phyloP scores from a whole-genome alignment of 2,888 invertebrate genomes.

The Catocala nupta region DNA sequence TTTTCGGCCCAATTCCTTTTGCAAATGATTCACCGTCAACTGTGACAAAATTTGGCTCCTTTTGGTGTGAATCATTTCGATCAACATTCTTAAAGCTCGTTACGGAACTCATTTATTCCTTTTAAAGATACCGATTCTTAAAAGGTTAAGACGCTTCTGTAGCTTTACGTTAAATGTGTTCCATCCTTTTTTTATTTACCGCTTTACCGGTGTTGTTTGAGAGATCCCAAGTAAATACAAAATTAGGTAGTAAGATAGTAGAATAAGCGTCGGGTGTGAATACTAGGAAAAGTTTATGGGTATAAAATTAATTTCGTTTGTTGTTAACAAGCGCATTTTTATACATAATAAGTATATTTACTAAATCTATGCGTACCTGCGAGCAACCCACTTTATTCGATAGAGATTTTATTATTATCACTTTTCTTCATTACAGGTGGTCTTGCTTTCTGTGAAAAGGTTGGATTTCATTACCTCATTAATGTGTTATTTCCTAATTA shows the following conservation, averaged over 20 bases:
- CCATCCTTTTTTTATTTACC: constrained; percentile 22
- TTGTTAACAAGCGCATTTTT: neutral
- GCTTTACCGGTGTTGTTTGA: constrained; percentile 44
- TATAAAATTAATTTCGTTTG: constrained; percentile 13
- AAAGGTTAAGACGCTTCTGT: neutral
- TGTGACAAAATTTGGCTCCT: constrained; percentile 22
- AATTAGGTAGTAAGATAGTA: constrained; percentile 48
- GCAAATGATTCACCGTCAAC: constrained; percentile 43
- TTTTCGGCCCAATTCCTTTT: constrained; percentile 21
- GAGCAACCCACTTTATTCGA: too few species aligned
- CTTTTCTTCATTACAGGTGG: too few species aligned
- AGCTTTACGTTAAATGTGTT: constrained; percentile 14
- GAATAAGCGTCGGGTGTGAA: constrained; percentile 40
- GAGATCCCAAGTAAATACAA: constrained; percentile 51
- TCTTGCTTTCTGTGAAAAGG: too few species aligned
- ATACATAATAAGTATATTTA: too few species aligned
- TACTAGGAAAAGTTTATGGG: constrained; percentile 49
- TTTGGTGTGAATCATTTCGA: constrained; percentile 37
- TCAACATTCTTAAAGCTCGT: constrained; percentile 23
- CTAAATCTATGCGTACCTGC: too few species aligned
- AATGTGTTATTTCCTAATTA: neutral
- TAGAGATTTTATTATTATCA: too few species aligned
- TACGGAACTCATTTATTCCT: neutral
- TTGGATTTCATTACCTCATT: too few species aligned
- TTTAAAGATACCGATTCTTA: constrained; percentile 3